Base-by-base conservation (phyloP, 2,113 vertebrate species). In the Leuciscus idus region DNA sequence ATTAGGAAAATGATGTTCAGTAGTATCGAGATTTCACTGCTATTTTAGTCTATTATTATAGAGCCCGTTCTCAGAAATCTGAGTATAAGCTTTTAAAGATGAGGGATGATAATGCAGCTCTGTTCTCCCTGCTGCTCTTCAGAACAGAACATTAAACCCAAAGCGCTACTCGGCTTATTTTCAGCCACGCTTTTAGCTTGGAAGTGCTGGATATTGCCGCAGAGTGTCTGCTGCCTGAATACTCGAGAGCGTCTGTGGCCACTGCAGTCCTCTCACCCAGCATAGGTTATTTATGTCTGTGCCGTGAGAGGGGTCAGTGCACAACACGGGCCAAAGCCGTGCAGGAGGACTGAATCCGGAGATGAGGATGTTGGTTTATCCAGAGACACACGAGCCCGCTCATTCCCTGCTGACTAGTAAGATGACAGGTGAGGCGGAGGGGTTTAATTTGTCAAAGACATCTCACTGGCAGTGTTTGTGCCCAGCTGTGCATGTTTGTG, bases 251-350 rank as follows among this genome's bases (percentile, higher is more conserved):
- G 73, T 90, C 90, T 89, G 92, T 91, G 91, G 77, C 84, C 39
- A 79, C 55, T 46, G 78, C 83, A 82, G 59, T 77, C 75, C 64
- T 92, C 90, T 87, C 90, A 90, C 81, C 68, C 81, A 84, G 68
- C 90, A 92, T 83, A 79, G 92, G 89, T 91, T 93, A 93, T 93
- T 94, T 93, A 92, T 92, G 91, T 86, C 87, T 91, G 89, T 85
- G 62, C 85, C 87, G 87, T 88, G 39, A 88, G 88, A 91, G 88
- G 73, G 73, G 87, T 90, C 87, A 85, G 23, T 64, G 85, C 48
- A 76, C 64, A 90, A 79, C 81, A 73, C 13, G 23, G 81, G 68
- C 81, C 66, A 73, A 26, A 84, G 50, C 68, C 21, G 84, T 50
- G 84, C 73, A 15, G 12, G 62, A 89, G 62, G 85, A 89, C 84